A percentile compares a stretch with the other conserved stretches of the same genome.
Evolutionary conservation across 1,140 invertebrate genomes (phyloP).

Genomic region (Trypoxylus dichotomus): DNA sequence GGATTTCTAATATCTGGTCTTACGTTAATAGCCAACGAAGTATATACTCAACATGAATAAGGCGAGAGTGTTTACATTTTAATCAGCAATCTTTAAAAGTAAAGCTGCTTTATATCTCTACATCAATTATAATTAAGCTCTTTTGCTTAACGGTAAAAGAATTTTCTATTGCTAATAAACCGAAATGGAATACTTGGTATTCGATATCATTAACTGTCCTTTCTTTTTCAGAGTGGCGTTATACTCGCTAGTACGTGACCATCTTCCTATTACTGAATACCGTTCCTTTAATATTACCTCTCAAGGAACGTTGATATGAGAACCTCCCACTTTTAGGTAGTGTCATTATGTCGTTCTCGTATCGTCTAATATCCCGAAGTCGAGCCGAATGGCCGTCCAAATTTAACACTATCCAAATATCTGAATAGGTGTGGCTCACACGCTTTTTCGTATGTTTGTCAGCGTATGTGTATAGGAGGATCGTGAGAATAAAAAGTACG

Average conservation of each 20-base stretch:
- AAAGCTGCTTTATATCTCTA: too few relatives aligned
- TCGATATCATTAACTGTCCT: too few relatives aligned
- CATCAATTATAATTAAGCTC: too few relatives aligned
- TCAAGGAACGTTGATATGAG: not conserved
- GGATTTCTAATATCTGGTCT: too few relatives aligned
- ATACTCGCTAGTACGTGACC: not conserved
- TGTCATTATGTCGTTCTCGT: not conserved
- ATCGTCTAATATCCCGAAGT: not conserved
- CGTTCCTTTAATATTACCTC: not conserved
- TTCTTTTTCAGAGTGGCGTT: too few relatives aligned
- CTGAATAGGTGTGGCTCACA: not conserved
- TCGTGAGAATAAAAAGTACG: conserved; percentile 20
- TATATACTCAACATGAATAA: too few relatives aligned
- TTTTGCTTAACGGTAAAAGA: too few relatives aligned
- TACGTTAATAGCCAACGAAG: too few relatives aligned
- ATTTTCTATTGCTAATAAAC: too few relatives aligned
- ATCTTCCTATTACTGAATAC: not conserved
- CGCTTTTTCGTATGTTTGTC: not conserved
- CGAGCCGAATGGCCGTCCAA: not conserved
- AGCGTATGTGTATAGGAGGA: not conserved
- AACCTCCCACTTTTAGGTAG: not conserved
- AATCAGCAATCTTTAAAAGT: too few relatives aligned
- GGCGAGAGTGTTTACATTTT: too few relatives aligned
- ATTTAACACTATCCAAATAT: conserved; percentile 17
- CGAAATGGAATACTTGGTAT: too few relatives aligned